Evolutionary conservation across 2,888 invertebrate genomes (phyloP), one percentile per base, ranked within the genome.

Genomic region (Aphelenchoides bicaudatus): DNA sequence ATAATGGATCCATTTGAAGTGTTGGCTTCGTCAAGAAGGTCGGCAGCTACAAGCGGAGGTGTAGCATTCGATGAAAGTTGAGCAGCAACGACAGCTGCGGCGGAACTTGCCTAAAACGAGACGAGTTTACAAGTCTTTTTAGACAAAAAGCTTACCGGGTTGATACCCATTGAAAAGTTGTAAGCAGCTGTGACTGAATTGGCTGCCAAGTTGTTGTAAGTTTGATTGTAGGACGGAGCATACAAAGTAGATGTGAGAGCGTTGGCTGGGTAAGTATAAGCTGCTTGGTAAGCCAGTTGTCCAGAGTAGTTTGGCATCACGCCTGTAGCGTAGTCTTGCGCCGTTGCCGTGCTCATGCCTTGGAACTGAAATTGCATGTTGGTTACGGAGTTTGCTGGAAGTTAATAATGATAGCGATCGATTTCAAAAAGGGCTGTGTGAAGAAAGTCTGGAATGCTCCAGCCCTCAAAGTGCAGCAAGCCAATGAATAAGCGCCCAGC

Each of bases 261-360:
- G 16, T 52, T 21, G 8, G 53, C n/a, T n/a, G 53, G 58, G 57
- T 53, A 53, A 27, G 56, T 10, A 43, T 52, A 52, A 19, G 4
- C 6, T 8, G 49, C 31, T 13, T 52, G 58, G 16, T 52, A 56
- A 13, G 37, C 49, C 8, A 49, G 53, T 10, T 10, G 10, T 10
- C 48, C 16, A 6, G 53, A 52, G 57, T 52, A 52, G 21, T 43
- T 52, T 13, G 50, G 50, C 50, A 49, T 49, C 49, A 49, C 19
- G 43, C n/a, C 16, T 13, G 13, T 34, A 6, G 49, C 49, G 49
- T 49, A 49, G 49, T 49, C 49, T 16, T 49, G 49, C 5, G 49
- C 49, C 30, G 43, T 49, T 8, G 43, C 43, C 10, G 8, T 8
- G 43, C 43, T 21, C 43, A 43, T 43, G 10, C 16, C 43, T 6